These are phyloP conservation scores for Enchytraeus crypticus DNA, from an alignment of 2,888 invertebrate genomes.

Conservation along the genomic window DNA sequence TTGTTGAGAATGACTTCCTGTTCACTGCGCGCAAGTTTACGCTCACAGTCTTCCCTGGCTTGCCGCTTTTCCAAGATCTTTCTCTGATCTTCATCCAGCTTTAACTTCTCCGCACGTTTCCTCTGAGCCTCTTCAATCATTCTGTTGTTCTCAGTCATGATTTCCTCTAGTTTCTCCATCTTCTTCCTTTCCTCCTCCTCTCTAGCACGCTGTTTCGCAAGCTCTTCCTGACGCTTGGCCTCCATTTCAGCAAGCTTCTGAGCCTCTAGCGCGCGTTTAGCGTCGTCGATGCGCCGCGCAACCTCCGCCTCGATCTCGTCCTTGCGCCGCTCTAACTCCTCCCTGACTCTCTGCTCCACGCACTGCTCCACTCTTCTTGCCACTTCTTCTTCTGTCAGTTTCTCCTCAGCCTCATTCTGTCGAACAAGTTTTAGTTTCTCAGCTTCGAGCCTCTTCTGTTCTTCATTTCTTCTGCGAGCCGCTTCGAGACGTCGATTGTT, in stretches of 20 bases:
- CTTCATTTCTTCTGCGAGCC: constrained; percentile 38
- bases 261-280: constrained; percentile 87
- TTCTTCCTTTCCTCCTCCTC: constrained; percentile 97
- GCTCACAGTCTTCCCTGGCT: constrained; percentile 82
- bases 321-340: constrained; percentile 84
- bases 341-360: constrained; percentile 84
- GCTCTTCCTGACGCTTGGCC: constrained; percentile 74
- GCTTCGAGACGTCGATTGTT: constrained; percentile 30
- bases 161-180: constrained; percentile 86
- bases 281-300: constrained; percentile 82
- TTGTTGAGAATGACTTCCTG: constrained; percentile 94
- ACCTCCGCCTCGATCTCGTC: constrained; percentile 95
- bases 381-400: constrained; percentile 89
- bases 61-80: constrained; percentile 84
- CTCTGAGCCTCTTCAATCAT: constrained; percentile 95
- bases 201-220: constrained; percentile 81
- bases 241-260: constrained; percentile 94
- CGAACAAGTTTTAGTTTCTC: constrained; percentile 51
- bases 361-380: constrained; percentile 86
- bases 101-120: constrained; percentile 90
- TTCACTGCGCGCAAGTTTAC: constrained; percentile 82
- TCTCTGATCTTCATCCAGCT: constrained; percentile 91
- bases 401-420: constrained; percentile 84
- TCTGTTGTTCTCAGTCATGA: constrained; percentile 93
- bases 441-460: constrained; percentile 41